Conservation (phyloP, 2,797 vertebrate genomes). For the Pangasius djambal region DNA sequence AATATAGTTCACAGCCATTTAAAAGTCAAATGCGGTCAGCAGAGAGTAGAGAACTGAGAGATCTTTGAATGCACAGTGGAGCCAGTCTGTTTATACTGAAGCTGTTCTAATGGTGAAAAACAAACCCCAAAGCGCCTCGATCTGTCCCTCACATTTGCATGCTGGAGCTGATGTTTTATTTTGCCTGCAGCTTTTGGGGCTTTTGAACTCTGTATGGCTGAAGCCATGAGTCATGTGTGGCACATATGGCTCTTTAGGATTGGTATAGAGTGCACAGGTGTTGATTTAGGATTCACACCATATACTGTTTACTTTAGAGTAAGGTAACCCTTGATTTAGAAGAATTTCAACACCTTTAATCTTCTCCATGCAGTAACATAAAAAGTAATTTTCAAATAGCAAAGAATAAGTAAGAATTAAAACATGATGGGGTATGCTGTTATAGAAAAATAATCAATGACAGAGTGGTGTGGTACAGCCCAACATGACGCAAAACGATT, state of each 20-base stretch:
- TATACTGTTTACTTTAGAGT: constrained; percentile 6
- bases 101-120: constrained; percentile 54
- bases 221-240: neutral
- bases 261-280: neutral
- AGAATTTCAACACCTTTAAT: neutral
- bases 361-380: neutral
- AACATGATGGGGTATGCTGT: neutral
- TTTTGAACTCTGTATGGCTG: neutral
- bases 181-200: constrained; percentile 29
- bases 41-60: constrained; percentile 48
- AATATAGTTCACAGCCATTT: constrained; percentile 47
- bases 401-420: neutral
- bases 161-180: constrained; percentile 32
- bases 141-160: constrained; percentile 10
- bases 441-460: neutral
- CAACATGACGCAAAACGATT: neutral
- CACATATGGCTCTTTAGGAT: constrained; percentile 5
- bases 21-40: constrained; percentile 56
- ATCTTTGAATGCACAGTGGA: constrained; percentile 54
- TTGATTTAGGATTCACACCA: neutral
- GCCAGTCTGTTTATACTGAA: constrained; percentile 53
- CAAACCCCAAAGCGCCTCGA: constrained; percentile 34
- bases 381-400: neutral
- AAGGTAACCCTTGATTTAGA: neutral
- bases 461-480: neutral